Evolutionary conservation across 2,888 invertebrate genomes (phyloP), one percentile per base, ranked within the genome.

Genomic region (Limenitis camilla): DNA sequence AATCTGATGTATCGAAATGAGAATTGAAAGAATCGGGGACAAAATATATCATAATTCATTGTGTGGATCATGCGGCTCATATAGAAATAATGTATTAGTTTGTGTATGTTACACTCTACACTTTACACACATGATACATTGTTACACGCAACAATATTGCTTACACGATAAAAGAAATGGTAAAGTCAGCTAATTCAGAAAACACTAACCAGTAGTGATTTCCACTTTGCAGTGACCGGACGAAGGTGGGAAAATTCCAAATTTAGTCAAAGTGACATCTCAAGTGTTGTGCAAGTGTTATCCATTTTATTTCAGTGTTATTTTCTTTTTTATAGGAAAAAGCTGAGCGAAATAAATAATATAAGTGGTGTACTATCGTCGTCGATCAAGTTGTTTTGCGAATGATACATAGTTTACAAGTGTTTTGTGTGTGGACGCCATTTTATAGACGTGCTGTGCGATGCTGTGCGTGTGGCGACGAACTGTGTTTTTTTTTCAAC

Each of bases 241-340:
- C 84, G 80, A 86, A 76, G 78, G 71, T 79, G 76, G 78, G 72
- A 73, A 85, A 83, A 77, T 82, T 85, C 71, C 80, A 83, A 80
- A 80, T 82, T 59, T 81, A 81, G 64, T 49, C 53, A 47, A 49
- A 73, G 74, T 77, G 78, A 76, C 74, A 64, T 63, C 52, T 63
- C 67, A 69, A 80, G 84, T 85, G 82, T 68, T 76, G 85, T 85
- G 84, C 69, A 61, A 77, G 80, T 81, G 78, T 71, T 75, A 68
- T 68, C 76, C 42, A 42, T 61, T 78, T 80, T 75, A 74, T 76
- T 74, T 71, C 29, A 67, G 65, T 65, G 65, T 74, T 78, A 71
- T 80, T 84, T 84, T 83, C 78, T 83, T 81, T 85, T 84, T 85
- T 81, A 81, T 87, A 87, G 87, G 87, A 85, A 81, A 86, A 81